Evolutionary conservation across 1,140 invertebrate species (phyloP).

Genomic region (Druon quercuslanigerum): DNA sequence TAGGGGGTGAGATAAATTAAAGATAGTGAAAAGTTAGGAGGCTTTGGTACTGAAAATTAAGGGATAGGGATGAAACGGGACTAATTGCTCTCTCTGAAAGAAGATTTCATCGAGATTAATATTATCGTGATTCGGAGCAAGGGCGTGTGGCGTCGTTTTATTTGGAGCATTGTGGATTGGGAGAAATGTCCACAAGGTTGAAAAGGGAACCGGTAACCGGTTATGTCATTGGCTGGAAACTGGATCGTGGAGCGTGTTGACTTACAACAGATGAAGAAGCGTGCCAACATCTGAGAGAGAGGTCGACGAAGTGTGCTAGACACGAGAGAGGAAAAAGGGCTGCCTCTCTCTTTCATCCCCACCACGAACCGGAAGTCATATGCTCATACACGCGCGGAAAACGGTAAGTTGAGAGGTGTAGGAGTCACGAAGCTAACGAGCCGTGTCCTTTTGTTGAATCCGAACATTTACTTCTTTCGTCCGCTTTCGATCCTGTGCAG

Average conservation of each 20-base stretch:
- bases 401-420: slow-evolving; percentile 67
- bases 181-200: slow-evolving; percentile 61
- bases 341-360: slow-evolving; percentile 41
- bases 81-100: too few species aligned
- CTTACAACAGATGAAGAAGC: slow-evolving; percentile 55
- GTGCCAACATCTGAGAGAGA: slow-evolving; percentile 43
- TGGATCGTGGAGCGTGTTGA: slow-evolving; percentile 59
- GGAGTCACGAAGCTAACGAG: slow-evolving; percentile 48
- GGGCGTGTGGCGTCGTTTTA: not conserved
- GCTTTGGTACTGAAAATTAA: not conserved
- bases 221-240: slow-evolving; percentile 64
- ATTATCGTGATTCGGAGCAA: not conserved
- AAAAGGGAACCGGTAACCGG: slow-evolving; percentile 58
- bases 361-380: slow-evolving; percentile 69
- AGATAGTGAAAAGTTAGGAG: not conserved
- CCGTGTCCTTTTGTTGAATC: slow-evolving; percentile 11
- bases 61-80: too few species aligned
- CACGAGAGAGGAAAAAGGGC: slow-evolving; percentile 47
- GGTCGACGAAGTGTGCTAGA: slow-evolving; percentile 44
- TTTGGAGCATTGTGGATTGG: not conserved
- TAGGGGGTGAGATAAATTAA: not conserved
- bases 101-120: not conserved
- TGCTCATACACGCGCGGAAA: slow-evolving; percentile 73
- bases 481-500: slow-evolving; percentile 1
- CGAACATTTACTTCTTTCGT: not conserved